These are phyloP conservation scores for Isichthys henryi DNA, from an alignment of 2,113 vertebrate species.

Conservation along the genomic window DNA sequence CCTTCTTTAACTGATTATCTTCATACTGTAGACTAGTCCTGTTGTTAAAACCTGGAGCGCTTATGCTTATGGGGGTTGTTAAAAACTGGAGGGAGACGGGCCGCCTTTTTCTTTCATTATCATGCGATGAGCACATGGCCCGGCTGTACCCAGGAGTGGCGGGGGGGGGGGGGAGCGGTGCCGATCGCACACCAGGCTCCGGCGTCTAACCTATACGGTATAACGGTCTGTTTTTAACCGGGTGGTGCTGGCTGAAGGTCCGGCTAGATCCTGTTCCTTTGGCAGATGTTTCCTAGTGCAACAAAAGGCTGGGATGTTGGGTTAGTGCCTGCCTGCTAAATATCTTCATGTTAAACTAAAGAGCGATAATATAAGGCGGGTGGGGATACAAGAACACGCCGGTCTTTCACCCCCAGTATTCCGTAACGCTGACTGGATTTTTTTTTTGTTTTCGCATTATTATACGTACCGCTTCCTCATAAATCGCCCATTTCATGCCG, in stretches of 20 bases:
- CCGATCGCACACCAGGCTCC: neutral
- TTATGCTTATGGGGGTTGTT: neutral
- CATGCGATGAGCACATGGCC: neutral
- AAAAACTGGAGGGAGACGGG: neutral
- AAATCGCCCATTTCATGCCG: neutral
- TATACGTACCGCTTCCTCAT: neutral
- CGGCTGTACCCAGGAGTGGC: neutral
- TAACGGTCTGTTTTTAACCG: neutral
- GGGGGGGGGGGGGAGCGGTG: neutral
- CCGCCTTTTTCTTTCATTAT: neutral
- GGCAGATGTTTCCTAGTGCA: neutral
- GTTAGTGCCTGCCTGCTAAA: neutral
- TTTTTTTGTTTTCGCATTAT: neutral
- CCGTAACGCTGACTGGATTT: neutral
- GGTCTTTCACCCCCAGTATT: neutral
- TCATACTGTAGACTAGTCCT: neutral
- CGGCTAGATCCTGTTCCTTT: neutral
- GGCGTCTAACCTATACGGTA: neutral
- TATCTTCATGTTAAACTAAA: neutral
- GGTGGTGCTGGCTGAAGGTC: neutral
- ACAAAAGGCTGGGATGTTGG: neutral
- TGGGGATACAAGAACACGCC: too few species aligned
- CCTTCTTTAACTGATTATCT: neutral
- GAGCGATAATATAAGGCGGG: neutral
- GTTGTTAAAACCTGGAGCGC: neutral